These are phyloP conservation scores for Apostichopus leukothele DNA, from an alignment of 53 echinoderm and acorn worm species.

Conservation along the genomic window DNA sequence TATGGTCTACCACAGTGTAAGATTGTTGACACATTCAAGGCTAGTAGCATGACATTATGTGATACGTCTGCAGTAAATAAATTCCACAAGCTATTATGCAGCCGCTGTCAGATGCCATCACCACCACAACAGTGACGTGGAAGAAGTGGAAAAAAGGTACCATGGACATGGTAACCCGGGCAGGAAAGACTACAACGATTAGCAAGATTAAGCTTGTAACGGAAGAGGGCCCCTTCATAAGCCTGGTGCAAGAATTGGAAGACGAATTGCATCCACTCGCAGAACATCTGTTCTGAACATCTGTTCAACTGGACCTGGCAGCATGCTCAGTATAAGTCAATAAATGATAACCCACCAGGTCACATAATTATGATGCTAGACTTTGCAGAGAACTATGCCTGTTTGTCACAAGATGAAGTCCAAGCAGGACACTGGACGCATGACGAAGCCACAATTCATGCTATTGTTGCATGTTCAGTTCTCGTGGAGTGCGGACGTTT, in stretches of 20 bases:
- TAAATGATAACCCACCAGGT: slow-evolving; percentile 35
- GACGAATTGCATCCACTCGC: background rate
- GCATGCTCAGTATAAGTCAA: slow-evolving; percentile 21
- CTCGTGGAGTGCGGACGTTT: too few species aligned
- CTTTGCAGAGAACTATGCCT: slow-evolving; percentile 61
- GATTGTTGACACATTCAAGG: slow-evolving; percentile 9
- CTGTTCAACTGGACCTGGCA: slow-evolving; percentile 35
- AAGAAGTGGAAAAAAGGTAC: slow-evolving; percentile 23
- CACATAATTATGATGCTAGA: slow-evolving; percentile 52
- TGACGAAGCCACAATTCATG: slow-evolving; percentile 27
- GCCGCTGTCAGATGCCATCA: too few species aligned
- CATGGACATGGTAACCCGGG: background rate
- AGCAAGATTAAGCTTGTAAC: too few species aligned
- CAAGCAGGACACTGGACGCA: slow-evolving; percentile 55
- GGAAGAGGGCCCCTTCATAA: slow-evolving; percentile 28
- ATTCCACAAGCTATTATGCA: background rate
- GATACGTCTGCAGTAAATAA: slow-evolving; percentile 31
- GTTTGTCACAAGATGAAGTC: slow-evolving; percentile 51
- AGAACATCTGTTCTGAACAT: slow-evolving; percentile 30
- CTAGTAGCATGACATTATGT: slow-evolving; percentile 31
- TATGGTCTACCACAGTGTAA: slow-evolving; percentile 8
- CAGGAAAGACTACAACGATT: too few species aligned
- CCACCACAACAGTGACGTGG: slow-evolving; percentile 32
- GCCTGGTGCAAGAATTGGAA: slow-evolving; percentile 2
- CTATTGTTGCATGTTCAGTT: slow-evolving; percentile 1